Conservation (phyloP, 2,113 vertebrate genomes). For the Strix uralensis region DNA sequence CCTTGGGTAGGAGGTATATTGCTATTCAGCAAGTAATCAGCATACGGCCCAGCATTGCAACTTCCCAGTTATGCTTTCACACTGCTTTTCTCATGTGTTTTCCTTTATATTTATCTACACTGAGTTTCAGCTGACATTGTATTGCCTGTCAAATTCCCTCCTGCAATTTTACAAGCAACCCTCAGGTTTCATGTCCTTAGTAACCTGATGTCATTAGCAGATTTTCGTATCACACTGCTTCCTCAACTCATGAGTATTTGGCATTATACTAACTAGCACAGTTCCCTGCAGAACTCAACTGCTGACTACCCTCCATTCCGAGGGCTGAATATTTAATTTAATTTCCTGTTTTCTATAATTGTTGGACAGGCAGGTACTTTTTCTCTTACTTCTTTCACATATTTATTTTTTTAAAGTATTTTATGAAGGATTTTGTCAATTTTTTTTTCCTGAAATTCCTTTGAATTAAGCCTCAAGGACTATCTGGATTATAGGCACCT, state of each 20-base stretch:
- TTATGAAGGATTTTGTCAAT: background rate
- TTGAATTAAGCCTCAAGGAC: background rate
- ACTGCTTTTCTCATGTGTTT: background rate
- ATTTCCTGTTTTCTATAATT: background rate
- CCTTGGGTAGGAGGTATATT: background rate
- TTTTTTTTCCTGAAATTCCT: background rate
- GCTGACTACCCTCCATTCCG: background rate
- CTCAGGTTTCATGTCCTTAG: background rate
- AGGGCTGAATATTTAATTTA: background rate
- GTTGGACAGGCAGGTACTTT: background rate
- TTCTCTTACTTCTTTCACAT: background rate
- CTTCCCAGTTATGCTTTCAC: background rate
- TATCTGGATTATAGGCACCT: background rate
- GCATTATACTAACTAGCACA: background rate
- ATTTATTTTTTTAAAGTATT: background rate
- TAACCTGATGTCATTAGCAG: background rate
- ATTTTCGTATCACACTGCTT: background rate
- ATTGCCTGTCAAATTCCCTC: background rate
- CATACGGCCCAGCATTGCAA: fast-evolving
- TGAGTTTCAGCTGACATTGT: background rate
- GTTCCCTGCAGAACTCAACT: background rate
- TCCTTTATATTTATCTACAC: background rate
- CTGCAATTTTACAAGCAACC: background rate
- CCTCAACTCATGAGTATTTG: background rate
- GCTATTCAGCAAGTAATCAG: background rate